A percentile compares a stretch with the other conserved stretches of the same genome.
Conservation (phyloP, 2,113 vertebrate genomes). For the Seriola dumerili region DNA sequence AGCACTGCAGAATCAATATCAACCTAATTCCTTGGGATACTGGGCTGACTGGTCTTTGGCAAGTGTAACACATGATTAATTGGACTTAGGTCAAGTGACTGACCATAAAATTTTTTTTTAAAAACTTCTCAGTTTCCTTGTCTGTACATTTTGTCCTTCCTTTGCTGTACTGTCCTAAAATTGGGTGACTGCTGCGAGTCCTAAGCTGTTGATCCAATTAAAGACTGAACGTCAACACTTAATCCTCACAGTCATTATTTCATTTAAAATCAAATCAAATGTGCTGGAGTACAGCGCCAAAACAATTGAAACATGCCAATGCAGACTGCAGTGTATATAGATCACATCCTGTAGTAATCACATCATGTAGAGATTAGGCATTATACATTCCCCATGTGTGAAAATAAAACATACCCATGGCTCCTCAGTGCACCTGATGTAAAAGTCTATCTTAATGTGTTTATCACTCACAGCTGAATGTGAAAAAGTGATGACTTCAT, state of each 20-base stretch:
- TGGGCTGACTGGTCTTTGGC: not conserved
- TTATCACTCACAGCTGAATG: constrained; percentile 14
- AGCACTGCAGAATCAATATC: not conserved
- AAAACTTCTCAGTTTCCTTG: not conserved
- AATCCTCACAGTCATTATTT: not conserved
- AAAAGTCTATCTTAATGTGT: not conserved
- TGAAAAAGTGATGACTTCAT: constrained; percentile 16
- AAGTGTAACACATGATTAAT: not conserved
- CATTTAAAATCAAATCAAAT: not conserved
- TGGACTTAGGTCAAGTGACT: not conserved
- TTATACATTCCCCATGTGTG: not conserved
- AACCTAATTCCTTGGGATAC: not conserved
- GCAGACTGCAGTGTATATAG: not conserved
- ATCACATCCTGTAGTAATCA: constrained; percentile 11
- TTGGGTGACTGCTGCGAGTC: not conserved
- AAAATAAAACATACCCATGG: not conserved
- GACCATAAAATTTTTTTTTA: not conserved
- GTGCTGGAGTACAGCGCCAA: not conserved
- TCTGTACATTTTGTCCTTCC: not conserved
- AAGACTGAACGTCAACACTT: not conserved
- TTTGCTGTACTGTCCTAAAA: not conserved
- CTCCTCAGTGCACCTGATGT: not conserved
- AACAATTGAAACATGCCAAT: not conserved
- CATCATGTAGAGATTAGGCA: not conserved
- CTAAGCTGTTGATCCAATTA: not conserved